Evolutionary conservation across 2,113 vertebrate genomes (phyloP), one percentile per base, ranked within the genome.

Genomic region (Hemiprocne comata): DNA sequence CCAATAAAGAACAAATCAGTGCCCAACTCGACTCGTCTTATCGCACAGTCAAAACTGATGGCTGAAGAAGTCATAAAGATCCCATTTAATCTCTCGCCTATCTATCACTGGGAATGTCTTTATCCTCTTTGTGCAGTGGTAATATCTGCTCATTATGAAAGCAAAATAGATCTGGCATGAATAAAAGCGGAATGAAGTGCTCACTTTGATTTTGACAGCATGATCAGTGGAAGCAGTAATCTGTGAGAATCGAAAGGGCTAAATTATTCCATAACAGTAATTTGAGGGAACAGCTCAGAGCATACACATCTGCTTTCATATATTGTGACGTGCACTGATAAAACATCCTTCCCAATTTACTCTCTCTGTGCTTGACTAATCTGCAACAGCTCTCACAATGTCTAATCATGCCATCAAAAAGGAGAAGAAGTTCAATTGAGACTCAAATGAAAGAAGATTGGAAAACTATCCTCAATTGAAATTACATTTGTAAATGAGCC

Each of bases 321-420:
- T 96, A 98, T 98, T 95, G 98, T 98, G 98, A 98, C 98, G 98
- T 98, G 98, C 97, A 96, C 98, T 98, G 98, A 99, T 99, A 99
- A 99, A 99, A 99, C 99, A 99, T 99, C 98, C 98, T 98, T 98
- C 98, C 98, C 98, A 99, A 99, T 99, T 99, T 99, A 98, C 97
- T 95, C 97, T 98, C 98, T 98, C 98, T 98, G 98, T 98, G 99
- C 98, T 98, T 99, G 98, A 98, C 98, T 99, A 98, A 98, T 97
- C 98, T 97, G 97, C 98, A 96, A 97, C 98, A 97, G 98, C 98
- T 98, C 98, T 98, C 98, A 98, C 98, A 97, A 98, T 98, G 98
- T 98, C 98, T 99, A 99, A 99, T 99, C 98, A 99, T 97, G 98
- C 98, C 98, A 99, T 99, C 99, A 99, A 98, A 97, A 94, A 92